Conservation (phyloP, 2,113 vertebrate genomes). For the Puffinus mauretanicus region DNA sequence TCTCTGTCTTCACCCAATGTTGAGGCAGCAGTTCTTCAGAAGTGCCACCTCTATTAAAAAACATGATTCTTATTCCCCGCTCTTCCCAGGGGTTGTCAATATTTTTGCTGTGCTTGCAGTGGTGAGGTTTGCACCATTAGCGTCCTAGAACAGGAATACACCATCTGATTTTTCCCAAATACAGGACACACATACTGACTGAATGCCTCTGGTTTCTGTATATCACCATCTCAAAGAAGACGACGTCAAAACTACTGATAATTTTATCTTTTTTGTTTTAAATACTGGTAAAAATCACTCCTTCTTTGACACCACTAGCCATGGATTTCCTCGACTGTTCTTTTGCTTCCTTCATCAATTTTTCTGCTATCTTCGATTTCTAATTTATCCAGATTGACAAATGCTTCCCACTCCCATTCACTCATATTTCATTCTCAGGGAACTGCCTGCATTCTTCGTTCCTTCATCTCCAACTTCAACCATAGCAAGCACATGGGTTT, state of each 20-base stretch:
- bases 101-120: accelerated
- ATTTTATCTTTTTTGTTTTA: background rate
- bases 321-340: background rate
- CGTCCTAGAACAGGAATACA: background rate
- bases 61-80: background rate
- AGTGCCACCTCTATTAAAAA: background rate
- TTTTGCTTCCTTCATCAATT: background rate
- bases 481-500: background rate
- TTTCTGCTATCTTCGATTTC: background rate
- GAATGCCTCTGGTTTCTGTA: background rate
- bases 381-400: background rate
- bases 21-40: background rate
- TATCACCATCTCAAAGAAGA: background rate
- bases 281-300: background rate
- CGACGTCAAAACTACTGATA: background rate
- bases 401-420: background rate
- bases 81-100: background rate
- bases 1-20: background rate
- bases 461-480: background rate
- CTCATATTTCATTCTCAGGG: background rate
- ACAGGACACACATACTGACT: background rate
- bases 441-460: background rate
- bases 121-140: background rate
- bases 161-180: background rate
- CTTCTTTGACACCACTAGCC: background rate